Evolutionary conservation across 2,113 vertebrate genomes (phyloP).

Genomic region (Lycocorax pyrrhopterus): DNA sequence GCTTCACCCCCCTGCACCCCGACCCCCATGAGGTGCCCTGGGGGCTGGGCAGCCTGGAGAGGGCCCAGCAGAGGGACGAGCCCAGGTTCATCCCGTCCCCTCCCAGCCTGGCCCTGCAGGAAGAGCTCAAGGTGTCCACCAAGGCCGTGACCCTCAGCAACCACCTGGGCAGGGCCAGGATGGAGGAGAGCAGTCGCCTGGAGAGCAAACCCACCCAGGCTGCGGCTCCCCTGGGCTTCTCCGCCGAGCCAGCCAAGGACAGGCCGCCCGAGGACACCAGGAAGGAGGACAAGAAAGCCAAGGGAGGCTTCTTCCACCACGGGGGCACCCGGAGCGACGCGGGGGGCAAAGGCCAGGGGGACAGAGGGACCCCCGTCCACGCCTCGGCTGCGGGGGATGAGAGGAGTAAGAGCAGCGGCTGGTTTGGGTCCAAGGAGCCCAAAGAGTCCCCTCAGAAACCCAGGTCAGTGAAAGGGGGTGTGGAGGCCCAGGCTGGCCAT

Average conservation of each 20-base stretch:
- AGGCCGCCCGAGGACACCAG: background rate
- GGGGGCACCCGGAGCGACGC: constrained; percentile 63
- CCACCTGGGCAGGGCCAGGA: constrained; percentile 55
- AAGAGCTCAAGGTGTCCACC: constrained; percentile 73
- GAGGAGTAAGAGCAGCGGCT: constrained; percentile 72
- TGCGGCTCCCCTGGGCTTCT: constrained; percentile 10
- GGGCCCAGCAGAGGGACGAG: constrained; percentile 57
- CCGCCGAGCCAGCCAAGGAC: constrained; percentile 26
- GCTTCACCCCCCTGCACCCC: constrained; percentile 49
- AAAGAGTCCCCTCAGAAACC: constrained; percentile 79
- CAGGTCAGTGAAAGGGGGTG: constrained; percentile 77
- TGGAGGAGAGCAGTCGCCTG: constrained; percentile 4
- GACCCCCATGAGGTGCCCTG: background rate
- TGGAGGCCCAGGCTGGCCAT: background rate
- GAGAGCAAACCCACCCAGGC: constrained; percentile 67
- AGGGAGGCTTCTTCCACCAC: constrained; percentile 77
- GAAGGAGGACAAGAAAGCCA: constrained; percentile 73
- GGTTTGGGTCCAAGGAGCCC: constrained; percentile 86
- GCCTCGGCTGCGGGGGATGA: constrained; percentile 57
- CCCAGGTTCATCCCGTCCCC: constrained; percentile 48
- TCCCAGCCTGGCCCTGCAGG: constrained; percentile 39
- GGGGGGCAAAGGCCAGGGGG: constrained; percentile 60
- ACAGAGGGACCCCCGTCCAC: background rate
- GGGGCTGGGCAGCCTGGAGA: constrained; percentile 56
- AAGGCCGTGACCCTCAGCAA: constrained; percentile 76